These are phyloP conservation scores for Mola mola DNA, from an alignment of 2,113 vertebrate genomes.

Conservation along the genomic window DNA sequence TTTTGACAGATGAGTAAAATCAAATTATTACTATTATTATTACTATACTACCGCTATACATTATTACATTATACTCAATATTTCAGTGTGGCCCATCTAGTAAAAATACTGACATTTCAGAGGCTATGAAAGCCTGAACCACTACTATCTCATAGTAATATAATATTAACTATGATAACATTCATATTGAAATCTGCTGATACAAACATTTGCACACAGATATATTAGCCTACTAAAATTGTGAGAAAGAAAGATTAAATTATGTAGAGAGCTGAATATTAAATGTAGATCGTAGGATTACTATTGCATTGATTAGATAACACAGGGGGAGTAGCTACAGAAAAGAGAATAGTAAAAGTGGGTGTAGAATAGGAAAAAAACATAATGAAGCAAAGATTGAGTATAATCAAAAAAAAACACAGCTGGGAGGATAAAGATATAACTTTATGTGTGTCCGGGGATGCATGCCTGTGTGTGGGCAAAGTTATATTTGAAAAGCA, in stretches of 20 bases:
- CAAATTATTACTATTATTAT: no score
- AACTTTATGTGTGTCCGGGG: no score
- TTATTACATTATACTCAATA: no score
- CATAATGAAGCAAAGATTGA: slow-evolving; percentile 45
- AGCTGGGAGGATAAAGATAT: slow-evolving; percentile 15
- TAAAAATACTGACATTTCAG: slow-evolving; percentile 57
- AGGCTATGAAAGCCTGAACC: slow-evolving; percentile 36
- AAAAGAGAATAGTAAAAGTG: slow-evolving; percentile 18
- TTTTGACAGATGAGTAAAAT: no score
- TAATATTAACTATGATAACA: slow-evolving; percentile 48
- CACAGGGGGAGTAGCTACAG: slow-evolving; percentile 24
- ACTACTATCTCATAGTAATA: slow-evolving; percentile 37
- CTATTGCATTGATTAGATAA: slow-evolving; percentile 42
- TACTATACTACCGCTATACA: no score
- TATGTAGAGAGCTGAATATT: slow-evolving; percentile 52
- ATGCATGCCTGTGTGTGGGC: no score
- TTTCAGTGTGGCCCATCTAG: slow-evolving; percentile 5
- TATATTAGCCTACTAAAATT: slow-evolving; percentile 41
- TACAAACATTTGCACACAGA: slow-evolving; percentile 21
- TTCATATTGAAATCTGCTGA: slow-evolving; percentile 53
- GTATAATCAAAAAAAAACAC: slow-evolving; percentile 39
- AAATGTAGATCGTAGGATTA: slow-evolving; percentile 49
- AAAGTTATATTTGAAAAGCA: no score
- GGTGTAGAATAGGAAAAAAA: background rate
- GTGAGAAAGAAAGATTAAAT: slow-evolving; percentile 48